Base-by-base conservation (phyloP, 30 jellyfish, hydroid and myxozoan species). In the Chironex yamaguchii region DNA sequence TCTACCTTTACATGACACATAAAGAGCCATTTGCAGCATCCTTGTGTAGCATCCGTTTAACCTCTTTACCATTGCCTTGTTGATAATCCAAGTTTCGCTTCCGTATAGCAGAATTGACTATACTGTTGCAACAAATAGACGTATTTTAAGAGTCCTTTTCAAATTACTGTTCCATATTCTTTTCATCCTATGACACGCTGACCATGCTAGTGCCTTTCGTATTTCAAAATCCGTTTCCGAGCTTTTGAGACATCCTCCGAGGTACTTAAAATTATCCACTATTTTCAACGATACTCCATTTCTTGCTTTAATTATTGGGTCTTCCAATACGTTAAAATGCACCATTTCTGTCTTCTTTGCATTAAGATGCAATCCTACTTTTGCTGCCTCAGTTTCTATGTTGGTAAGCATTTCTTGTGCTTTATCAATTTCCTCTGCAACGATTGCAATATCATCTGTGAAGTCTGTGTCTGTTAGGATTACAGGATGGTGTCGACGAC, bases 31-130 rank as follows among this genome's bases (percentile, higher is more conserved):
- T 34, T 14, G 0, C 26, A 58, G 26, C 72, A 58, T 0, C 13
- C n/a, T 21, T 58, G 72, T 0, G 26, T 58, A 58, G 72, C 72
- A 58, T 20, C 72, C 72, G 72, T 58, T 34, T 20, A 58, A 0
- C 0, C 26, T 29, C 23, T 58, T 22, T 0, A 20, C 26, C 34
- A 58, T 0, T 0, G 0, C 26, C 26, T 58, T 34, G 26, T 58
- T 58, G 72, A 58, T 58, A 34, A 34, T 58, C 72, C 0, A 58
- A 20, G 72, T 9, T 34, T 58, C 72, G 14, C 34, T 20, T 58
- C 17, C 0, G 26, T 58, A 58, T 34, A 0, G n/a, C n/a, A n/a
- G n/a, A n/a, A n/a, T n/a, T n/a, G n/a, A n/a, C n/a, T n/a, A n/a
- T n/a, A n/a, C n/a, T n/a, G n/a, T n/a, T n/a, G n/a, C n/a, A n/a